Percentiles rank a stretch among this genome's conserved stretches.
Conservation (phyloP, 2,797 vertebrate genomes). For the Hydrophis major region DNA sequence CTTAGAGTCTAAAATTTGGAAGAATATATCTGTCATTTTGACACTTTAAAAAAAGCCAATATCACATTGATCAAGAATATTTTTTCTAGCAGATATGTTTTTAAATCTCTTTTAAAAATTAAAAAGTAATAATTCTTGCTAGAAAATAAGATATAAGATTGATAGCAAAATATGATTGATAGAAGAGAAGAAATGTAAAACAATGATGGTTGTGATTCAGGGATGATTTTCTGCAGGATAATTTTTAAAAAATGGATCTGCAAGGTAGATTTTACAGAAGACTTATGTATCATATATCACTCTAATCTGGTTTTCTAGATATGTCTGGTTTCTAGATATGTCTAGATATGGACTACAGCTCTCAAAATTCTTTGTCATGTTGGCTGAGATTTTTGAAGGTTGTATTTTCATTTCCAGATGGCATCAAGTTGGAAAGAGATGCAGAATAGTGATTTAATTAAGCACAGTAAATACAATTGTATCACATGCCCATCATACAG, state of each 20-base stretch:
- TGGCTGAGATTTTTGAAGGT: not conserved
- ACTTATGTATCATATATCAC: not conserved
- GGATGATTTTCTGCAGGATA: not conserved
- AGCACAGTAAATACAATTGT: not conserved
- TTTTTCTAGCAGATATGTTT: constrained; percentile 67
- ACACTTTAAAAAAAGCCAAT: constrained; percentile 66
- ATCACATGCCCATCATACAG: not conserved
- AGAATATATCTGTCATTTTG: constrained; percentile 70
- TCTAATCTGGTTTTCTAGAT: not conserved
- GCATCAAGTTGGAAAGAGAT: not conserved
- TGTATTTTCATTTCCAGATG: not conserved
- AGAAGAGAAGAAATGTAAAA: not conserved
- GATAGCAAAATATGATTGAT: not conserved
- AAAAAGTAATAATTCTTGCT: not conserved
- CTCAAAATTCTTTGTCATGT: not conserved
- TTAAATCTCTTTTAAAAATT: constrained; percentile 36
- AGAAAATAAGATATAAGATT: no score
- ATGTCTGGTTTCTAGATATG: not conserved
- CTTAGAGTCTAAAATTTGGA: constrained; percentile 60
- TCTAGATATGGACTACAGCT: not conserved
- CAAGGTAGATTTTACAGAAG: not conserved
- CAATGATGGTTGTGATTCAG: not conserved
- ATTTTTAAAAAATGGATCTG: not conserved
- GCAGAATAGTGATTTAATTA: not conserved
- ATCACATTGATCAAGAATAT: constrained; percentile 73